Evolutionary conservation across 1,140 invertebrate genomes (phyloP).

Genomic region (Eubasilissa regina): DNA sequence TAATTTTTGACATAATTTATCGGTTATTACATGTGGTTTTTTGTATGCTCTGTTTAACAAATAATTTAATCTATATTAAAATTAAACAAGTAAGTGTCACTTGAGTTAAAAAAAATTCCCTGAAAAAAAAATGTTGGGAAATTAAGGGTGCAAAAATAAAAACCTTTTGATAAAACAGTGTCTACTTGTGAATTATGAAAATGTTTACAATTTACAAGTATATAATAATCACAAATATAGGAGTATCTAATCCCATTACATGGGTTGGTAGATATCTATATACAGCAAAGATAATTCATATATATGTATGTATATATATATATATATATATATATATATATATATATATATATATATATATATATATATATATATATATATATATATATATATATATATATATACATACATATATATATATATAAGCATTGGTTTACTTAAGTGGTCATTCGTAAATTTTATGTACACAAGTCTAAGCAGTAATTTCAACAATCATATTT

Average conservation of each 20-base stretch:
- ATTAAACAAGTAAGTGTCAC: too few relatives aligned
- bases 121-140: background rate
- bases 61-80: too few relatives aligned
- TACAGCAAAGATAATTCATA: constrained; percentile 56
- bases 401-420: constrained; percentile 43
- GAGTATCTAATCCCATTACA: constrained; percentile 51
- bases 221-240: constrained; percentile 57
- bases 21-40: too few relatives aligned
- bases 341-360: constrained; percentile 45
- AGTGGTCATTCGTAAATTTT: constrained; percentile 57
- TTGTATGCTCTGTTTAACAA: too few relatives aligned
- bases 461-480: constrained; percentile 54
- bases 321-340: constrained; percentile 47
- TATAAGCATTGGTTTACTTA: constrained; percentile 54
- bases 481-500: constrained; percentile 57
- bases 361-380: constrained; percentile 49
- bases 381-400: constrained; percentile 48
- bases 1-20: too few relatives aligned
- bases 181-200: constrained; percentile 60
- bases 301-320: too few relatives aligned
- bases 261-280: constrained; percentile 46
- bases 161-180: constrained; percentile 53
- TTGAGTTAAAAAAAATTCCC: too few relatives aligned
- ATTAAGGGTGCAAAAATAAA: background rate
- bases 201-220: constrained; percentile 60